Percentiles rank a stretch among this genome's conserved stretches.
Evolutionary conservation across 1,140 invertebrate species (phyloP).

Genomic region (Atta texana): DNA sequence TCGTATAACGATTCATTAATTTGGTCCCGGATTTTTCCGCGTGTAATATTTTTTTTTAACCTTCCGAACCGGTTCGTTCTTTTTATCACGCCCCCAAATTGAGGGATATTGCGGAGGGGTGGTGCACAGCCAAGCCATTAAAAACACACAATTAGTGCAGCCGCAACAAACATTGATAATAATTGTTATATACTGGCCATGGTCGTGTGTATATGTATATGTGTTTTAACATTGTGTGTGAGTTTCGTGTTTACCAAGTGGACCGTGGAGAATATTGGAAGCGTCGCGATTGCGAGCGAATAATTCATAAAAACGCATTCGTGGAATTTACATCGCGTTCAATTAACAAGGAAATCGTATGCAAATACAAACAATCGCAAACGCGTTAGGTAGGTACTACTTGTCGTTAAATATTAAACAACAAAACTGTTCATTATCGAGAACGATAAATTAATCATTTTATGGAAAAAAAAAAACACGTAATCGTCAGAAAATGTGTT

Average conservation of each 20-base stretch:
- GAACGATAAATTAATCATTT: conserved; percentile 31
- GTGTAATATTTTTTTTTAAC: conserved; percentile 8
- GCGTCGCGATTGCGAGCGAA: conserved; percentile 50
- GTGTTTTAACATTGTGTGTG: background rate
- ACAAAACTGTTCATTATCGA: conserved; percentile 19
- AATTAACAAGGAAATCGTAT: conserved; percentile 40
- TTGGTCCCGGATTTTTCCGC: background rate
- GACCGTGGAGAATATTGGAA: conserved; percentile 43
- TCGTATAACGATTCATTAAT: conserved; percentile 44
- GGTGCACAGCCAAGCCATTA: conserved; percentile 82
- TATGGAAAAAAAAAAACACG: background rate
- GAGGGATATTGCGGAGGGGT: conserved; percentile 62
- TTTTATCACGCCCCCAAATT: conserved; percentile 55
- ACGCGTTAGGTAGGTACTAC: conserved; percentile 14
- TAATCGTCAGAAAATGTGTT: background rate
- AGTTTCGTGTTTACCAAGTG: conserved; percentile 45
- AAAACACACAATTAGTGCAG: conserved; percentile 85
- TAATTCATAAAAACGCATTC: conserved; percentile 58
- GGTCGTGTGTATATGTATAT: conserved; percentile 4
- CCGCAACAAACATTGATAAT: conserved; percentile 84
- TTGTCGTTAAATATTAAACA: background rate
- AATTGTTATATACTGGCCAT: conserved; percentile 68
- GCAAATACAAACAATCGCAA: conserved; percentile 23
- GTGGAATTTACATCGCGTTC: conserved; percentile 54
- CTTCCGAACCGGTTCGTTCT: conserved; percentile 58